Conservation (phyloP, 1,140 invertebrate genomes). For the Caenorhabditis inopinata region DNA sequence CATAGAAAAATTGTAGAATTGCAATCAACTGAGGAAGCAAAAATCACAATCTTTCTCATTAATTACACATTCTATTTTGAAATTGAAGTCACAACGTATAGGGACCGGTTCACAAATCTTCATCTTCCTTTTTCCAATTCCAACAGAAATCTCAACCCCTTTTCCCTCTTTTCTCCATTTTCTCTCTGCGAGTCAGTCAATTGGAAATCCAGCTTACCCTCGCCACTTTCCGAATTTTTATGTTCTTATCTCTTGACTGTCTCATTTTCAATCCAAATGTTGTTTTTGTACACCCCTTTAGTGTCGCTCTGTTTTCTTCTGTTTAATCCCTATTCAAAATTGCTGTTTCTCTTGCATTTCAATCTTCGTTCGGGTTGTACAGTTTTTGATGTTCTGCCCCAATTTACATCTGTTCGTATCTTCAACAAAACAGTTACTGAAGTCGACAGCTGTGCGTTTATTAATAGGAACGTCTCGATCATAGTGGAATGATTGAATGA, state of each 20-base stretch:
- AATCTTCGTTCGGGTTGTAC: background rate
- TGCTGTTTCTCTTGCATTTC: background rate
- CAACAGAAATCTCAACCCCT: background rate
- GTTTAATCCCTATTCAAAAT: background rate
- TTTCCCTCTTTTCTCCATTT: background rate
- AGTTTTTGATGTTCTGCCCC: background rate
- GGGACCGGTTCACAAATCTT: conserved; percentile 26
- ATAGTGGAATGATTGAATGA: too few relatives aligned
- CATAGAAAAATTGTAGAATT: too few relatives aligned
- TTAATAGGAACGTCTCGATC: background rate
- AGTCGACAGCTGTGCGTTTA: background rate
- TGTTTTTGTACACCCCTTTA: conserved; percentile 6
- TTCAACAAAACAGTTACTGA: background rate
- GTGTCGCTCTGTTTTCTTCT: background rate
- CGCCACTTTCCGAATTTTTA: conserved; percentile 29
- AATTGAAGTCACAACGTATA: background rate
- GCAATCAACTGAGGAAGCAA: too few relatives aligned
- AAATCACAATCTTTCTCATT: conserved; percentile 7
- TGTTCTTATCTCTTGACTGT: conserved; percentile 20
- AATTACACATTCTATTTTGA: background rate
- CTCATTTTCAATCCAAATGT: background rate
- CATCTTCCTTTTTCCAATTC: conserved; percentile 16
- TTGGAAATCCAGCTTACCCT: conserved; percentile 32
- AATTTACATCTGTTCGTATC: conserved; percentile 27
- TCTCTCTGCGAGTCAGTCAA: conserved; percentile 8